Conservation (phyloP, 1,140 invertebrate species). For the Pogonus chalceus region DNA sequence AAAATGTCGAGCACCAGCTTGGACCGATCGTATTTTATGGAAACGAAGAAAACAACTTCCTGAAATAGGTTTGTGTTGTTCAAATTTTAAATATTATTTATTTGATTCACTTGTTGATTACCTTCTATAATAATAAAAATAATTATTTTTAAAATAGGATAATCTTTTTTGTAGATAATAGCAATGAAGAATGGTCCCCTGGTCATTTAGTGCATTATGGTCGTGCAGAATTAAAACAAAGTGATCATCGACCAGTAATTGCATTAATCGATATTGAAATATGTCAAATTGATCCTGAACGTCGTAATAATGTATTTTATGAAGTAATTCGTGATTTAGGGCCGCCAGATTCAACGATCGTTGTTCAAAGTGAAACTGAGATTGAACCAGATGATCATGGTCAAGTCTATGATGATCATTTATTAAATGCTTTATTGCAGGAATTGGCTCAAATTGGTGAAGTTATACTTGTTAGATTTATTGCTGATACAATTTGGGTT, state of each 20-base stretch:
- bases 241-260: slow-evolving; percentile 93
- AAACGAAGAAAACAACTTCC: slow-evolving; percentile 62
- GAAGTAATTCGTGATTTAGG: slow-evolving; percentile 79
- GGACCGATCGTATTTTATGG: slow-evolving; percentile 95
- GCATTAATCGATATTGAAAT: slow-evolving; percentile 83
- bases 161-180: slow-evolving; percentile 10
- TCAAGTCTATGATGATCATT: slow-evolving; percentile 52
- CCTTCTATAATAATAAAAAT: too few relatives aligned
- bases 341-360: slow-evolving; percentile 90
- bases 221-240: slow-evolving; percentile 90
- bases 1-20: slow-evolving; percentile 92
- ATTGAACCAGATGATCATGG: slow-evolving; percentile 34
- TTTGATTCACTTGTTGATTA: too few relatives aligned
- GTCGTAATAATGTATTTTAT: slow-evolving; percentile 65
- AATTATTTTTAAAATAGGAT: slow-evolving; percentile 9
- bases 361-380: slow-evolving; percentile 35
- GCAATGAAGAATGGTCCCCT: slow-evolving; percentile 31
- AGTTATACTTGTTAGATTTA: slow-evolving; percentile 81
- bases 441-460: slow-evolving; percentile 70
- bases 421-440: slow-evolving; percentile 60
- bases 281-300: slow-evolving; percentile 61
- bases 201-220: slow-evolving; percentile 86
- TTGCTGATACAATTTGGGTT: slow-evolving; percentile 79
- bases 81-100: not conserved
- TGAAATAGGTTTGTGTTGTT: slow-evolving; percentile 45